Evolutionary conservation across 2,888 invertebrate species (phyloP).

Genomic region (Aricia artaxerxes): DNA sequence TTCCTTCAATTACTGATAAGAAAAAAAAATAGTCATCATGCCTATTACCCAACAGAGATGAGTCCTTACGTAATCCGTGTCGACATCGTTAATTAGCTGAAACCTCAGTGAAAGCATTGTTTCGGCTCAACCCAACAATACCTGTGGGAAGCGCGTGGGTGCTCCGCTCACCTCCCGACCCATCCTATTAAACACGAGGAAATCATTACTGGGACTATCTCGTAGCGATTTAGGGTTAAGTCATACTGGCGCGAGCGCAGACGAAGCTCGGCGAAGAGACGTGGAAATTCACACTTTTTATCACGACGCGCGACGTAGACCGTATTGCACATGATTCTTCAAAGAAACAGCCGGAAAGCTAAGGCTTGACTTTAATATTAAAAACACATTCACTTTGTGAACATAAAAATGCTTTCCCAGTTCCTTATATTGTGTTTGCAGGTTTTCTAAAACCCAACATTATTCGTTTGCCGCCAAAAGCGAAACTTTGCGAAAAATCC

Average conservation of each 20-base stretch:
- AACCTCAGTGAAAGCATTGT: slow-evolving; percentile 70
- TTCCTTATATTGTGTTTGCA: no score
- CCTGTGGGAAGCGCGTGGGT: slow-evolving; percentile 62
- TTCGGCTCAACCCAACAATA: slow-evolving; percentile 49
- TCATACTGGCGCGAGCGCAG: background rate
- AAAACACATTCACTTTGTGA: no score
- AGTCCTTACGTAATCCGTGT: slow-evolving; percentile 35
- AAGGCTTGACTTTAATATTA: no score
- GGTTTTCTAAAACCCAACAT: no score
- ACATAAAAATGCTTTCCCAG: no score
- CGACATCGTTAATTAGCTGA: slow-evolving; percentile 62
- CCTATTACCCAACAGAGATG: slow-evolving; percentile 38
- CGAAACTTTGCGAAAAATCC: no score
- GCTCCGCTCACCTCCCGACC: slow-evolving; percentile 33
- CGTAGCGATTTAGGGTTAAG: background rate
- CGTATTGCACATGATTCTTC: no score
- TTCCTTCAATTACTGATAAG: no score
- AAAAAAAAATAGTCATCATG: no score
- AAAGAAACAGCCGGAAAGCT: no score
- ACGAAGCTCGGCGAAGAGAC: background rate
- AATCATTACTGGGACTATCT: slow-evolving; percentile 24
- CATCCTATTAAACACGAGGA: slow-evolving; percentile 19
- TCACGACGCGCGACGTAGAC: background rate
- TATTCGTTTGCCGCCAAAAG: no score
- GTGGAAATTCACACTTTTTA: background rate